Evolutionary conservation across 2,113 vertebrate genomes (phyloP).

Genomic region (Tauraco erythrolophus): DNA sequence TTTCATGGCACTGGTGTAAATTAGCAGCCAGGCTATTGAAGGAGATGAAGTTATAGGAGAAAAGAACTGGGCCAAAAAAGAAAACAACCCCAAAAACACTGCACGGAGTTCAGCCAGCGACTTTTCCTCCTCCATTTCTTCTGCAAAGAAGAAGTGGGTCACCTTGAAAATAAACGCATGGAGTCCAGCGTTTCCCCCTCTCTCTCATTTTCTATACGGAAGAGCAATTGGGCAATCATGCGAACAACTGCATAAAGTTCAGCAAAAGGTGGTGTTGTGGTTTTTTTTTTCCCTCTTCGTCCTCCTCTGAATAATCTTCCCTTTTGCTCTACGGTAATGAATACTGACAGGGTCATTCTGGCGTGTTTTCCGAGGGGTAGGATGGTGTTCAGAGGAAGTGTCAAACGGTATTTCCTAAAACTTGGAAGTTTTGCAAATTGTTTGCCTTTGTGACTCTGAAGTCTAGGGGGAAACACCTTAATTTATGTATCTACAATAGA

Average conservation of each 20-base stretch:
- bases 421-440: background rate
- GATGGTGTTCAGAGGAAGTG: background rate
- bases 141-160: background rate
- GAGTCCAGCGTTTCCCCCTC: background rate
- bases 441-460: background rate
- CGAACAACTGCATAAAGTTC: background rate
- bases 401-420: background rate
- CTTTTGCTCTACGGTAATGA: background rate
- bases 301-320: background rate
- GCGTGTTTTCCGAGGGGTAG: background rate
- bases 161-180: background rate
- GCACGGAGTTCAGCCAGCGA: background rate
- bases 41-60: background rate
- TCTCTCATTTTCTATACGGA: background rate
- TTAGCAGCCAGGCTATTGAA: background rate
- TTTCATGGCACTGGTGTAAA: background rate
- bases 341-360: background rate
- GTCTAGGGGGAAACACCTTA: background rate
- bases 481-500: constrained; percentile 50
- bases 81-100: background rate
- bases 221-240: constrained; percentile 13
- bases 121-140: background rate
- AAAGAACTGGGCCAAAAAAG: background rate
- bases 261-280: background rate
- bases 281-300: background rate